Base-by-base conservation (phyloP, 2,797 vertebrate species). In the Macropodus opercularis region DNA sequence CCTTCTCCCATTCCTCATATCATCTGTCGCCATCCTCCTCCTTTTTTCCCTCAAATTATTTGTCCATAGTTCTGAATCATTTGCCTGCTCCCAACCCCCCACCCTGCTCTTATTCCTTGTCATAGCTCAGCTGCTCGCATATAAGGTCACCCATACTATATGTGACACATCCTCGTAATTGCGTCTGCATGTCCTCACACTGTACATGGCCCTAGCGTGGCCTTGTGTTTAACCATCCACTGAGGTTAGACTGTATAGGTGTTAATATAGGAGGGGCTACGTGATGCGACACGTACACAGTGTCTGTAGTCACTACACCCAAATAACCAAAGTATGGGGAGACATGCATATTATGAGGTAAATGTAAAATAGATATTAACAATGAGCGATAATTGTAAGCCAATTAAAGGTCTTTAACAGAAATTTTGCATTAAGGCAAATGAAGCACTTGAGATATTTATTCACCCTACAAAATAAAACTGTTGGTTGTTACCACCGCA, bases 121-220 rank as follows among this genome's bases (percentile, higher is more conserved):
- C 58, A 68, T 36, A 56, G 56, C 53, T 65, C 60, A 52, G 59
- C 63, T 63, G 43, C 68, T 66, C 52, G 51, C 68, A 69, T 49
- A 46, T 53, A 84, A 74, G 62, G 75, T 77, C 69, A 69, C 34
- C 50, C 50, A 54, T 39, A 44, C 36, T n/a, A n/a, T n/a, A n/a
- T n/a, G n/a, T n/a, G n/a, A n/a, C n/a, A n/a, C n/a, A n/a, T 44
- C 44, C 27, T 23, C 14, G 4, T 17, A 23, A 7, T 3, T 26
- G 36, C 55, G 32, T 63, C 39, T 21, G 32, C 9, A 8, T 24
- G 50, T 63, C 40, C 42, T 32, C 23, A 32, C 7, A 19, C 35
- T n/a, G 50, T 40, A 19, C 15, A 36, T 67, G 15, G 35, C 34
- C 68, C 80, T 76, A 35, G 15, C 11, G 15, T 78, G 57, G 63